Evolutionary conservation across 2,888 invertebrate species (phyloP), one percentile per base, ranked within the genome.

Genomic region (Uropetala carovei): DNA sequence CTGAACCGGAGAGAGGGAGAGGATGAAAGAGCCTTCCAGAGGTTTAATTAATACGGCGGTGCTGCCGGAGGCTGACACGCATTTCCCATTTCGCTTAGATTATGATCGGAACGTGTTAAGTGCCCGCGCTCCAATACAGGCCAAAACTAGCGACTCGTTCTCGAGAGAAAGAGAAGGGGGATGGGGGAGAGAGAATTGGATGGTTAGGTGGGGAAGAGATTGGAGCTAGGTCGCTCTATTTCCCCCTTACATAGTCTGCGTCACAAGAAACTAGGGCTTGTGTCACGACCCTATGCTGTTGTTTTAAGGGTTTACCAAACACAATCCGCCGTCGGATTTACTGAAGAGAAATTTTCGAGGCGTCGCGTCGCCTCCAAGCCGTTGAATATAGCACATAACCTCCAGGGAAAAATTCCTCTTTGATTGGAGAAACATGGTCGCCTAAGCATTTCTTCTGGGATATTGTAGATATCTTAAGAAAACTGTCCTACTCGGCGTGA

Each of bases 11-110:
- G 59, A 8, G 86, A 27, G 27, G n/a, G 89, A 43, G 30, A 59
- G n/a, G 89, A 68, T 60, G 30, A 64, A 75, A 30, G 58, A 64
- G 60, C 89, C 89, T 89, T 89, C 75, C 89, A 30, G 89, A 89
- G 89, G 30, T 89, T 89, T 89, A 89, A 89, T 89, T 89, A 89
- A 89, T 89, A 64, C 89, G 86, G 56, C 56, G 84, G n/a, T 56
- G 84, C 84, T 30, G 18, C 89, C 89, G 89, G 16, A 68, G 89
- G 89, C 89, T 43, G 89, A 89, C 89, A 89, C 60, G 89, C 89
- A 89, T 89, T 89, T 68, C 89, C 89, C 89, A 89, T 89, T 89
- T 89, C 89, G 89, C 89, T 64, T 89, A 89, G 89, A 64, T 89
- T 89, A 89, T 89, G 89, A 89, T 89, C 89, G 89, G n/a, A 60